Evolutionary conservation across 1,140 invertebrate species (phyloP).

Genomic region (Aethina tumida): DNA sequence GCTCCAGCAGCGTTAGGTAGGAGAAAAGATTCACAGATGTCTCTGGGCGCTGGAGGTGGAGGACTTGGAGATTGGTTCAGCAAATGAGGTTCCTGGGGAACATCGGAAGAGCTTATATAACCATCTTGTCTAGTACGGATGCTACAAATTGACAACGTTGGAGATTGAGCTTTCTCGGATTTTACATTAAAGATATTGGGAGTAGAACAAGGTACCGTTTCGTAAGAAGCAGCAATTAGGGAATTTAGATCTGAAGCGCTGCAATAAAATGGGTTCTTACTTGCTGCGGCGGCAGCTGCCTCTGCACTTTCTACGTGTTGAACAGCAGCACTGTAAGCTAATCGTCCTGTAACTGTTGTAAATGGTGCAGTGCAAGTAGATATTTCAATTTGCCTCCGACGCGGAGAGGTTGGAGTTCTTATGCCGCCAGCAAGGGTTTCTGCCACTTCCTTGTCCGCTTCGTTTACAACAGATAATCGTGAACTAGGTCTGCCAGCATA

Average conservation of each 20-base stretch:
- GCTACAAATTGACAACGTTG: conserved; percentile 50
- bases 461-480: conserved; percentile 41
- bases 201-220: conserved; percentile 38
- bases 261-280: conserved; percentile 35
- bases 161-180: conserved; percentile 47
- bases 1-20: conserved; percentile 36
- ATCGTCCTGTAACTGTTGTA: conserved; percentile 45
- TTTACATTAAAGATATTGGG: conserved; percentile 39
- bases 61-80: conserved; percentile 53
- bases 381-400: conserved; percentile 42
- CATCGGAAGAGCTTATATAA: conserved; percentile 42
- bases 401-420: conserved; percentile 41
- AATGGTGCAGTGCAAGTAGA: conserved; percentile 43
- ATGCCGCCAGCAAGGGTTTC: conserved; percentile 39
- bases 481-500: conserved; percentile 45
- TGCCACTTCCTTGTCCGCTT: conserved; percentile 44
- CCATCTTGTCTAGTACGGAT: conserved; percentile 54
- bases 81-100: conserved; percentile 30
- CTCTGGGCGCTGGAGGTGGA: conserved; percentile 67
- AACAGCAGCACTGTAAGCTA: conserved; percentile 49
- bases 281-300: conserved; percentile 24
- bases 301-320: conserved; percentile 45
- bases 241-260: conserved; percentile 40
- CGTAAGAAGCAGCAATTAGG: conserved; percentile 41
- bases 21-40: conserved; percentile 43